phyloP scores from a whole-genome alignment of 2,113 vertebrate genomes.

The Dasyurus viverrinus region DNA sequence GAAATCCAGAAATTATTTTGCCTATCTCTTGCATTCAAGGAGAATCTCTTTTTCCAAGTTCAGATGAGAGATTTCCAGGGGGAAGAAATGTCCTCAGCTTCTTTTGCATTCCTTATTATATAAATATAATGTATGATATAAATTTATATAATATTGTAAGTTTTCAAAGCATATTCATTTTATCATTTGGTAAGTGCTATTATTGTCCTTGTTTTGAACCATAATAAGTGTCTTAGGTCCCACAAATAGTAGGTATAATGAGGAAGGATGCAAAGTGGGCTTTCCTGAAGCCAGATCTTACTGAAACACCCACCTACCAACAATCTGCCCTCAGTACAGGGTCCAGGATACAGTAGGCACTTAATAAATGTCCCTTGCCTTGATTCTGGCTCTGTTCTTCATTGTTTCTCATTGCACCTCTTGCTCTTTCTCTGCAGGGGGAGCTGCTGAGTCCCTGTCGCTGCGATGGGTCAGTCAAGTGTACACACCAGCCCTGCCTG shows the following conservation, averaged over 20 bases:
- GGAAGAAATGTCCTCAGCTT: not conserved
- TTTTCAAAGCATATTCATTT: not conserved
- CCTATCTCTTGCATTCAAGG: not conserved
- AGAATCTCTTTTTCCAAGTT: not conserved
- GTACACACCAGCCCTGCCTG: constrained; percentile 98
- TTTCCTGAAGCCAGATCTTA: not conserved
- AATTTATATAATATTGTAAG: not conserved
- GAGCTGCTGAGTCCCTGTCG: constrained; percentile 98
- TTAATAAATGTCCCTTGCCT: not conserved
- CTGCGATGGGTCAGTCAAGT: constrained; percentile 96
- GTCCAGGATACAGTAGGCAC: not conserved
- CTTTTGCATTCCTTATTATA: not conserved
- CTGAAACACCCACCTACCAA: not conserved
- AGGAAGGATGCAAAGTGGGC: not conserved
- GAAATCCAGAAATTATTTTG: not conserved
- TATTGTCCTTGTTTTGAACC: not conserved
- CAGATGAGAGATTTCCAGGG: not conserved
- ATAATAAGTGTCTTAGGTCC: not conserved
- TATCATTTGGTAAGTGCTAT: not conserved
- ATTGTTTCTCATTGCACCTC: not conserved
- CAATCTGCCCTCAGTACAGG: not conserved
- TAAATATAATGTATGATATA: not conserved
- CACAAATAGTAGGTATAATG: not conserved
- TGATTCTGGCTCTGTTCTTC: not conserved
- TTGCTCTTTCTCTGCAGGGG: constrained; percentile 86